Base-by-base conservation (phyloP, 2,888 invertebrate genomes). In the Petrophora chlorosata region DNA sequence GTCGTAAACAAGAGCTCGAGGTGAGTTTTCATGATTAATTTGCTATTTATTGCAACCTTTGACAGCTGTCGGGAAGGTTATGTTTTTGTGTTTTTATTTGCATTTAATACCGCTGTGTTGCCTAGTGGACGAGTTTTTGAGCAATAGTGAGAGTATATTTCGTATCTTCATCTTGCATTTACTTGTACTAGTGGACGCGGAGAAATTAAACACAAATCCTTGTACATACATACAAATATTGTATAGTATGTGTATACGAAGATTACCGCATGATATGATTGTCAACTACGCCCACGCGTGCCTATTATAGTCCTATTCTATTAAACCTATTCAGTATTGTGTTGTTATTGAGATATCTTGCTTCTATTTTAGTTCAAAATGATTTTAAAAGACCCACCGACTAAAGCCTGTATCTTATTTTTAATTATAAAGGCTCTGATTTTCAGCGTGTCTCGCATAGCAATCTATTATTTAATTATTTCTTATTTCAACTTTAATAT, bases 1-100 rank as follows among this genome's bases (percentile, higher is more conserved):
- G 93, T 70, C 82, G 76, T 29, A 85, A 82, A 34, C 92, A 94
- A 69, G 92, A 93, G 79, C 82, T 87, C 51, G 93, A 94, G 92
- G 94, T 94, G 64, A 84, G 88, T 73, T 72, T 59, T 52, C 29
- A 35, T 45, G 34, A 35, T 14, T 15, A 55, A 58, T 56, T 36
- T 29, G 3, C 16, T 3, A 17, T n/a, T 56, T 53, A 40, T 46
- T 52, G 42, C 47, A 38, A 49, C 43, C 44, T 60, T 69, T 85
- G 82, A 85, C 85, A 85, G 78, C 39, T 79, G 65, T 49, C 52
- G 61, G 66, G 49, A 47, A 87, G 89, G 89, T 88, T 89, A 89
- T 87, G 85, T 86, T 87, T 74, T 80, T 71, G 67, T 80, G 63
- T 74, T 71, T 73, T 65, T 58, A 60, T 59, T 45, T 16, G 35